These are phyloP conservation scores for Drosophila teissieri DNA, from an alignment of 1,140 invertebrate species.

Conservation along the genomic window DNA sequence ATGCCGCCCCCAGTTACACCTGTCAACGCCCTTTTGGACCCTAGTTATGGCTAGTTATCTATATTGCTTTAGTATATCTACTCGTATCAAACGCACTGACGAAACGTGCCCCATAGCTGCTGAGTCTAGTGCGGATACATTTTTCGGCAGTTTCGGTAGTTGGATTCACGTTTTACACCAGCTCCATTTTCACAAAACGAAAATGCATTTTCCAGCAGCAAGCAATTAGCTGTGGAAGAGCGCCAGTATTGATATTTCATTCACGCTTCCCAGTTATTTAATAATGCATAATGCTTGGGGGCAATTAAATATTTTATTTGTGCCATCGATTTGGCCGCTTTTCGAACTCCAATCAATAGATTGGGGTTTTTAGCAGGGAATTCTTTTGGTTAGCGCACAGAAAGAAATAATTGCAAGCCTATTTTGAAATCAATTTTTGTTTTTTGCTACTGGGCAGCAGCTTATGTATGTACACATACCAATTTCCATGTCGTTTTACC, in stretches of 20 bases:
- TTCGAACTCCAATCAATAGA: slow-evolving; percentile 55
- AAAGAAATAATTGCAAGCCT: not conserved
- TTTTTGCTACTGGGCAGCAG: not conserved
- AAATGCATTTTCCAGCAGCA: slow-evolving; percentile 1
- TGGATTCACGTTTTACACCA: slow-evolving; percentile 11
- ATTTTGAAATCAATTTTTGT: no score
- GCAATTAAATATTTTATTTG: slow-evolving; percentile 72
- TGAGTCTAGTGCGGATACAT: no score
- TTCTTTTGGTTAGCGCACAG: slow-evolving; percentile 6
- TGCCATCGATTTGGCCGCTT: slow-evolving; percentile 74
- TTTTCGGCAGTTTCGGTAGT: no score
- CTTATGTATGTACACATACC: not conserved
- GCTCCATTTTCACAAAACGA: slow-evolving; percentile 30
- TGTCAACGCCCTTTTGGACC: slow-evolving; percentile 50
- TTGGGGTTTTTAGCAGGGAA: slow-evolving; percentile 17
- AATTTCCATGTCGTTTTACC: slow-evolving; percentile 1
- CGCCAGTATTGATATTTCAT: slow-evolving; percentile 12
- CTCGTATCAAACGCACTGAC: no score
- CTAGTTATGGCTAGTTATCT: slow-evolving; percentile 32
- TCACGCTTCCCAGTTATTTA: slow-evolving; percentile 27
- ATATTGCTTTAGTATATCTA: not conserved
- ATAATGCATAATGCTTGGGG: slow-evolving; percentile 28
- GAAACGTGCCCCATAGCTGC: no score
- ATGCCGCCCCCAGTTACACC: not conserved
- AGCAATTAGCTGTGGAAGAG: slow-evolving; percentile 45